Evolutionary conservation across 1,140 invertebrate species (phyloP).

Genomic region (Aricia agestis): DNA sequence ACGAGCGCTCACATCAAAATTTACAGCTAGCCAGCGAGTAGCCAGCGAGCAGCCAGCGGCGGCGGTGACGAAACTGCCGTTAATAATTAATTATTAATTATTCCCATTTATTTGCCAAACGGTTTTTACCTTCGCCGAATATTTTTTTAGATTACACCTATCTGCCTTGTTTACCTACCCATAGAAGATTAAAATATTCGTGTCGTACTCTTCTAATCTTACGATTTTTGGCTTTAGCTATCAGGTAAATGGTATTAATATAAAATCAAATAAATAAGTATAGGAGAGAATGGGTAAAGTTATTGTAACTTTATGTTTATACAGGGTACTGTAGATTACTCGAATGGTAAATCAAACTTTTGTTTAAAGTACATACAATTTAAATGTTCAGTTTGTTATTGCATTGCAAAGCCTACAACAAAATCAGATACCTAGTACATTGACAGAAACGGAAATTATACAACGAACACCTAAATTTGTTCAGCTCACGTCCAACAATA

Average conservation of each 20-base stretch:
- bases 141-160: neutral
- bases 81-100: constrained; percentile 5
- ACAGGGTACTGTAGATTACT: no score
- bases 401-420: neutral
- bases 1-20: constrained; percentile 6
- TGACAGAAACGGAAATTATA: constrained; percentile 8
- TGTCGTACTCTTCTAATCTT: no score
- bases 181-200: no score
- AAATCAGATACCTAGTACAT: neutral
- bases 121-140: neutral
- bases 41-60: neutral
- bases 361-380: no score
- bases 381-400: no score
- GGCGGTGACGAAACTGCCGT: constrained; percentile 2
- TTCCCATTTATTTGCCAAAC: neutral
- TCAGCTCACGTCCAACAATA: neutral
- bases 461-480: neutral
- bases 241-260: no score
- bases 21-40: constrained; percentile 11
- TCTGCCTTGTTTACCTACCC: no score
- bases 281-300: no score
- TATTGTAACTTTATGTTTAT: no score
- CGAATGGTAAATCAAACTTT: no score
- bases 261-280: no score
- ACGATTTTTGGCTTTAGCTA: no score